phyloP scores from a whole-genome alignment of 2,113 vertebrate species.

The Eolophus roseicapilla region DNA sequence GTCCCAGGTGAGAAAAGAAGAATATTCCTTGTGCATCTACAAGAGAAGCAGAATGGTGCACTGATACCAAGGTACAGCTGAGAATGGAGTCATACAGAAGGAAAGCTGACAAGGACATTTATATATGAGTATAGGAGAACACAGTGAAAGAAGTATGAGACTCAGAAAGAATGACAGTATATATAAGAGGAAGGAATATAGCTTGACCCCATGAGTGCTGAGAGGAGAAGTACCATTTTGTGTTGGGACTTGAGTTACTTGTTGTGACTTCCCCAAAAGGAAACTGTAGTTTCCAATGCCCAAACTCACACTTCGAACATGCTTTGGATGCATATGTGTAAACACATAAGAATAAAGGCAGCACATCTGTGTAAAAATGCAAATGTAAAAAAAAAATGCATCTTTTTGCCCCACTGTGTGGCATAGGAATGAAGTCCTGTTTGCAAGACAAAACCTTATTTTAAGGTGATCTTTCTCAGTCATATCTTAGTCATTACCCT shows the following conservation, averaged over 20 bases:
- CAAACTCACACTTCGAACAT: neutral
- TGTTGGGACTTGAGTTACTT: neutral
- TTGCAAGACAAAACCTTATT: neutral
- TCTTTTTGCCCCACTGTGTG: neutral
- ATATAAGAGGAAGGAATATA: neutral
- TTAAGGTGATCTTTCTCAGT: neutral
- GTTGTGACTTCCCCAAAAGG: neutral
- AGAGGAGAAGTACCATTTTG: neutral
- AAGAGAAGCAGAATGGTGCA: neutral
- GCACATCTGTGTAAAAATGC: neutral
- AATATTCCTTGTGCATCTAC: neutral
- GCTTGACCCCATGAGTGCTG: neutral
- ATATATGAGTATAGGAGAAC: neutral
- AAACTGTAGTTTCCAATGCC: neutral
- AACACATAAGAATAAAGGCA: neutral
- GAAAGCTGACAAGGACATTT: neutral
- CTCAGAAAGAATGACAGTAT: neutral
- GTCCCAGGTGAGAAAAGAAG: neutral
- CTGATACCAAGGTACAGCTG: neutral
- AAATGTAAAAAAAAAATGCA: neutral
- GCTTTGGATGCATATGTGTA: neutral
- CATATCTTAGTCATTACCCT: neutral
- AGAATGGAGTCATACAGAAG: neutral
- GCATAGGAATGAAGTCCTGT: neutral
- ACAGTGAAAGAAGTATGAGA: neutral